A percentile compares a stretch with the other conserved stretches of the same genome.
These are phyloP conservation scores for Ictidomys tridecemlineatus DNA, from an alignment of 2,113 vertebrate species.

Conservation along the genomic window DNA sequence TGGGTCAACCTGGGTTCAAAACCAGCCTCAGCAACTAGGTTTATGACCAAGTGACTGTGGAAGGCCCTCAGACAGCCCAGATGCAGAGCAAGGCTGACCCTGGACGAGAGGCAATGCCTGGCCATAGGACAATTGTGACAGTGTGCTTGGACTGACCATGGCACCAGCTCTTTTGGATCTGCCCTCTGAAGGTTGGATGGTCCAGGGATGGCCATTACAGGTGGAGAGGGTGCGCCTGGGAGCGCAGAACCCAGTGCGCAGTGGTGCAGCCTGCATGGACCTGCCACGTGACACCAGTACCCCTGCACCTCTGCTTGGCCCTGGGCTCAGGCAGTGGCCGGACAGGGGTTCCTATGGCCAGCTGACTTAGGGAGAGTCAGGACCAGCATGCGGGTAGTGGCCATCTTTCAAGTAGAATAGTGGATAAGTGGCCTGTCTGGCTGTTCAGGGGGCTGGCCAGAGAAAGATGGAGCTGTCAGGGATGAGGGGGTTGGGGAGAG, in stretches of 20 bases:
- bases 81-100: not conserved
- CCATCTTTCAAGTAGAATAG: not conserved
- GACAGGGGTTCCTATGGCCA: not conserved
- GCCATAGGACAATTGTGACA: too few species aligned
- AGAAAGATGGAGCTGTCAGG: not conserved
- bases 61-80: not conserved
- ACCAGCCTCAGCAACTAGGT: too few species aligned
- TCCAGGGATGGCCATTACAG: not conserved
- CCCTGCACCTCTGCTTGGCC: not conserved
- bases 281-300: not conserved
- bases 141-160: not conserved
- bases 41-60: not conserved
- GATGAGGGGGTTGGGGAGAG: too few species aligned
- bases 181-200: not conserved
- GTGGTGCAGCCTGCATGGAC: not conserved
- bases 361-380: not conserved
- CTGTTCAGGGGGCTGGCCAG: not conserved
- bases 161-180: not conserved
- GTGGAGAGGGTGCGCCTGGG: not conserved
- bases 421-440: not conserved
- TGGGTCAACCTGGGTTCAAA: too few species aligned
- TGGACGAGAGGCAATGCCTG: not conserved
- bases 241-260: not conserved
- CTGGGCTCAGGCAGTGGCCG: not conserved
- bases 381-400: too few species aligned